Evolutionary conservation across 2,797 vertebrate genomes (phyloP), one percentile per base, ranked within the genome.

Genomic region (Acanthis flammea): DNA sequence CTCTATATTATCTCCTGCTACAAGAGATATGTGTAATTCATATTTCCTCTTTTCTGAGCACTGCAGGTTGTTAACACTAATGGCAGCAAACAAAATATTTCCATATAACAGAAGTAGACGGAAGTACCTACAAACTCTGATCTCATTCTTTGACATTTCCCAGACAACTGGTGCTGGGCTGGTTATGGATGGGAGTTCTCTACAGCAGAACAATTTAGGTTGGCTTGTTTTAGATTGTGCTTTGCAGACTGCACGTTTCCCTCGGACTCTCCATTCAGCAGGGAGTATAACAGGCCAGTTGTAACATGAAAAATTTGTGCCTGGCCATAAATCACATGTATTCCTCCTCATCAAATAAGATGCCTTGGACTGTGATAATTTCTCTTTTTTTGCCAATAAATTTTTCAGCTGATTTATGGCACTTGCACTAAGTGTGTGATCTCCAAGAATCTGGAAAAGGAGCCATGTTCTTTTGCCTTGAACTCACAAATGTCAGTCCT

Each of bases 371-470:
- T 83, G 50, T 42, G 61, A 85, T 74, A 94, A 77, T 91, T 94
- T 94, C 28, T 71, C 54, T 58, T 57, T 12, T 63, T 80, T 62
- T 79, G 81, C 67, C 86, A 89, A 57, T 89, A 45, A 83, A 74
- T 83, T 93, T 79, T 93, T 62, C 84, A 86, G 18, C 6, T 83
- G 81, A 95, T 93, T 95, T 96, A 92, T 90, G 61, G 13, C 25
- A 48, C 54, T 83, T 89, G 22, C 35, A 61, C 50, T 61, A 50
- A 71, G 30, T 25, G n/a, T 75, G 39, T 83, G 53, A 77, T 93
- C 68, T 86, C 68, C 41, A 89, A 80, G 50, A 95, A 80, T 82
- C 68, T 92, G 86, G 92, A 93, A 87, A 91, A 89, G 35, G 77
- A 70, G 58, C 39, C 10, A 14, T 41, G 33, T 80, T 45, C 57